A percentile compares a stretch with the other conserved stretches of the same genome.
Evolutionary conservation across 2,113 vertebrate species (phyloP).

Genomic region (Cyprinodon variegatus): DNA sequence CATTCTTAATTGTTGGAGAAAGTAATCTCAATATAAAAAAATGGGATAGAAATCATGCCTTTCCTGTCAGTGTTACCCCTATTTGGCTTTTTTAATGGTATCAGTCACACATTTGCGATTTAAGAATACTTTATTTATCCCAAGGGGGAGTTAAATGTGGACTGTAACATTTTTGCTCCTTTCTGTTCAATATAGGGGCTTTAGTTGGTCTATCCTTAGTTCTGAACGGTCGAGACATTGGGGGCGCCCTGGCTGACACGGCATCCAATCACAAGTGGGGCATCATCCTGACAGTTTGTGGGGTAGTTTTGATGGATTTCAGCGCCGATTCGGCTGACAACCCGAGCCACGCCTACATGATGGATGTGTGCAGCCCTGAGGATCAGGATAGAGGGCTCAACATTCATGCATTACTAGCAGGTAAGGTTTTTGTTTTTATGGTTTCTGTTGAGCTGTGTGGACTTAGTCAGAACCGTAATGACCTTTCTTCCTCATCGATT

Average conservation of each 20-base stretch:
- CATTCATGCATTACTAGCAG: slow-evolving; percentile 93
- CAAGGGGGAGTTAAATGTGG: too few species aligned
- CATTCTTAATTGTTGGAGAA: too few species aligned
- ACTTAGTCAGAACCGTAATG: not conserved
- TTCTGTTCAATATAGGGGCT: slow-evolving; percentile 78
- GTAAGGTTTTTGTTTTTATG: slow-evolving; percentile 64
- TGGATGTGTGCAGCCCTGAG: slow-evolving; percentile 93
- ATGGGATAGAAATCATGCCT: too few species aligned
- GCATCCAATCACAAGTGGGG: slow-evolving; percentile 90
- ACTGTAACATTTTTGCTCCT: not conserved
- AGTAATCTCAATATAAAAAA: too few species aligned
- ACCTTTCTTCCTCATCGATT: too few species aligned
- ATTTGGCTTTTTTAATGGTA: too few species aligned
- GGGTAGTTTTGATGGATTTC: slow-evolving; percentile 97
- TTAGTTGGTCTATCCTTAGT: slow-evolving; percentile 89
- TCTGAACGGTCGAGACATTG: slow-evolving; percentile 93
- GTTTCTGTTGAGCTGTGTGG: not conserved
- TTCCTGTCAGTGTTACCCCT: too few species aligned
- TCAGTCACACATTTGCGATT: not conserved
- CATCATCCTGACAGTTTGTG: slow-evolving; percentile 90
- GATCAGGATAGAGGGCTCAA: slow-evolving; percentile 97
- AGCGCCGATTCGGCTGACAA: slow-evolving; percentile 96
- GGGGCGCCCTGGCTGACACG: slow-evolving; percentile 85
- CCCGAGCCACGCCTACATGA: slow-evolving; percentile 98
- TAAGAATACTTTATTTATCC: not conserved